These are phyloP conservation scores for Cinara cedri DNA, from an alignment of 2,888 invertebrate genomes.

Conservation along the genomic window DNA sequence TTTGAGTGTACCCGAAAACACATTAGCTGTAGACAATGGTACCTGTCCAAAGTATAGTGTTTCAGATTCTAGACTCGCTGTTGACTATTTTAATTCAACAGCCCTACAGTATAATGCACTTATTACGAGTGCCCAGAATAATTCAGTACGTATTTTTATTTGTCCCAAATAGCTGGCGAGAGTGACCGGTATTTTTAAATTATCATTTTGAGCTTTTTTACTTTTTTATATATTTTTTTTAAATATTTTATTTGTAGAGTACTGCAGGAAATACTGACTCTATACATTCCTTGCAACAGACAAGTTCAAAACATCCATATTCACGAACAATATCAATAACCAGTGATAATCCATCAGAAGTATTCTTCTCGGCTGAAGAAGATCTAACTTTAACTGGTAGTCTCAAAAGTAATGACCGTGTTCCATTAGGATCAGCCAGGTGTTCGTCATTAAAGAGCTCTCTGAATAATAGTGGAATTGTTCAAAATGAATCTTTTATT, in stretches of 20 bases:
- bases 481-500: slow-evolving; percentile 42
- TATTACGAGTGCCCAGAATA: slow-evolving; percentile 15
- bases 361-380: slow-evolving; percentile 92
- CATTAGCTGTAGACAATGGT: slow-evolving; percentile 58
- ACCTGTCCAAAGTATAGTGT: slow-evolving; percentile 77
- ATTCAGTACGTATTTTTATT: slow-evolving; percentile 42
- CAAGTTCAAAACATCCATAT: slow-evolving; percentile 46
- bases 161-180: slow-evolving; percentile 48
- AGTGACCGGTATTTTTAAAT: slow-evolving; percentile 10
- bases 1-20: slow-evolving; percentile 58
- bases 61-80: slow-evolving; percentile 83
- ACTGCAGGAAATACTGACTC: slow-evolving; percentile 40
- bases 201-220: slow-evolving; percentile 8
- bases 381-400: slow-evolving; percentile 67
- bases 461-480: slow-evolving; percentile 32
- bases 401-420: slow-evolving; percentile 33
- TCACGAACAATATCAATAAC: slow-evolving; percentile 81
- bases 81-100: slow-evolving; percentile 70
- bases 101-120: slow-evolving; percentile 52
- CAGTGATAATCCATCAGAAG: slow-evolving; percentile 88
- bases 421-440: slow-evolving; percentile 35
- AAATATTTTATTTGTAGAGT: slow-evolving; percentile 33
- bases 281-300: slow-evolving; percentile 36
- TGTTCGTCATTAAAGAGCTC: slow-evolving; percentile 45
- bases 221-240: slow-evolving; percentile 15